Base-by-base conservation (phyloP, 1,140 invertebrate genomes). In the Camponotus pennsylvanicus region DNA sequence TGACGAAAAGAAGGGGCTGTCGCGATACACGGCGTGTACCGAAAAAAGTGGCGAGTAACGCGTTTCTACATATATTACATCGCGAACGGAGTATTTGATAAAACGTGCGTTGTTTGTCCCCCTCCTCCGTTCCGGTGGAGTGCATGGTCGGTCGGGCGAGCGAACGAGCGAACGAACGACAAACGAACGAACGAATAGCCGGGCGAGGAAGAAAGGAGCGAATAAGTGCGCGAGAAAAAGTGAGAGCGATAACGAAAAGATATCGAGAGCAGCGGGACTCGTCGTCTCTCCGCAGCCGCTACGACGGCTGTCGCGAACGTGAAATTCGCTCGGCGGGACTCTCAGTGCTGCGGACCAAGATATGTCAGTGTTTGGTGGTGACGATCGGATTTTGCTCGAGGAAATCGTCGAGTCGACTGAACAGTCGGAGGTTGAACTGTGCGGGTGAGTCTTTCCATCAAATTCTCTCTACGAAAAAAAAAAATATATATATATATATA, bases 331-430 rank as follows among this genome's bases (percentile, higher is more conserved):
- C 59, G 86, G 76, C 89, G 86, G 82, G 89, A 90, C 85, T 84
- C 80, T 61, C 55, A 59, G 89, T 89, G 92, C 90, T 86, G 88
- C 86, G 91, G 86, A 89, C 87, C 80, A 88, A 93, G 92, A 95
- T 94, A 95, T 95, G 94, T 95, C 95, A 95, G 93, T 95, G 93
- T 94, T 95, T 91, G 92, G 75, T 89, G 85, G 88, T 85, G 93
- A 95, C 91, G 94, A 95, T 89, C 89, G 93, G 69, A 94, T 95
- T 92, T 86, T 95, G 88, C 92, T 95, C 90, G 94, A 95, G 89
- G 95, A 95, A 94, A 95, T 95, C 86, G 94, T 95, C 86, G 94
- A 95, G 92, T 92, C 93, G 67, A 93, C 93, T 73, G 94, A 94
- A 82, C 94, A 95, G 83, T 92, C 93, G 79, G 95, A 95, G 84